Evolutionary conservation across 2,113 vertebrate species (phyloP).

Genomic region (Cyanoramphus novaezelandiae): DNA sequence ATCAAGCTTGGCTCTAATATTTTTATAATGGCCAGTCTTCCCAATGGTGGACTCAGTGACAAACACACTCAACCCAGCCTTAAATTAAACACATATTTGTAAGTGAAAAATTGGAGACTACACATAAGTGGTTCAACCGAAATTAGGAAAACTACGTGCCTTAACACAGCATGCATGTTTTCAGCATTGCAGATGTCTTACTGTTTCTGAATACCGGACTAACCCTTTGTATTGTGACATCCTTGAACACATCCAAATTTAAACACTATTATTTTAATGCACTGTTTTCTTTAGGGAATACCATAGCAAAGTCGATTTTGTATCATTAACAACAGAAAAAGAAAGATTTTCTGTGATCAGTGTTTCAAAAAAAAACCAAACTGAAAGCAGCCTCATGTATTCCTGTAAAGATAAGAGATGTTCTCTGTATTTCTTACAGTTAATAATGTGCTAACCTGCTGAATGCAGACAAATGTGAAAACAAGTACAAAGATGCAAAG

Average conservation of each 20-base stretch:
- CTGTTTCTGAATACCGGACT: background rate
- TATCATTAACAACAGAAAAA: slow-evolving; percentile 23
- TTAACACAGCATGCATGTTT: background rate
- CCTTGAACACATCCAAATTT: slow-evolving; percentile 9
- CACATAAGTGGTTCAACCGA: background rate
- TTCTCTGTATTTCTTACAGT: background rate
- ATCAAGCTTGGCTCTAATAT: background rate
- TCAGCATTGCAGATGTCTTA: background rate
- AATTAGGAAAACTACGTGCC: background rate
- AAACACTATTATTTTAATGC: slow-evolving; percentile 43
- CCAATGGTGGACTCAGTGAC: background rate
- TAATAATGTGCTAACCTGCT: background rate
- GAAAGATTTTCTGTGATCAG: slow-evolving; percentile 27
- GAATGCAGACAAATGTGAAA: background rate
- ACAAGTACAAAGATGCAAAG: background rate
- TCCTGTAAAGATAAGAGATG: slow-evolving; percentile 16
- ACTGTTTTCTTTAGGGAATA: slow-evolving; percentile 42
- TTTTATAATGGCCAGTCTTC: slow-evolving; percentile 32
- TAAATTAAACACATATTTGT: slow-evolving; percentile 5
- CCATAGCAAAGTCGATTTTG: slow-evolving; percentile 1
- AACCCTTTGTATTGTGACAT: slow-evolving; percentile 13
- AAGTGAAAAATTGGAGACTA: background rate
- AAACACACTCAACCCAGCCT: background rate
- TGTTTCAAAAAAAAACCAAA: background rate
- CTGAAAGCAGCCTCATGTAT: background rate